These are phyloP conservation scores for Indicator indicator DNA, from an alignment of 2,113 vertebrate species.

Conservation along the genomic window DNA sequence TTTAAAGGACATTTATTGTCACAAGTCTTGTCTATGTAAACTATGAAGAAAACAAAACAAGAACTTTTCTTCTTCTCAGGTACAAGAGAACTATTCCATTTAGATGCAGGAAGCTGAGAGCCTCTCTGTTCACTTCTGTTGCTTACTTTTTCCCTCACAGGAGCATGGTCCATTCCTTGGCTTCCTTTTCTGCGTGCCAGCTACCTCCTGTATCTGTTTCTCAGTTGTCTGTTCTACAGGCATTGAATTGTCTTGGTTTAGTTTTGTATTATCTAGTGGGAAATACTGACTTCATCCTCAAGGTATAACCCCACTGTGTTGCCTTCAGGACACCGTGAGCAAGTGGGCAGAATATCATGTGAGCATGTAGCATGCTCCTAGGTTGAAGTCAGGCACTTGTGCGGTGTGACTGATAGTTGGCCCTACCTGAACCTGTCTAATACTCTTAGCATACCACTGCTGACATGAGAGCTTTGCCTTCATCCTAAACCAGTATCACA, in stretches of 20 bases:
- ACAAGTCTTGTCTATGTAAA: neutral
- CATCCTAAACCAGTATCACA: neutral
- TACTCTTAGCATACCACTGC: neutral
- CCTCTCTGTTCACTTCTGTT: neutral
- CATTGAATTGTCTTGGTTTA: neutral
- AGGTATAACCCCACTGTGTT: neutral
- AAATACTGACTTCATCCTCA: neutral
- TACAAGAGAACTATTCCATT: neutral
- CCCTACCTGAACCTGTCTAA: neutral
- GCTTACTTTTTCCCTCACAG: neutral
- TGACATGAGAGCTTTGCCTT: neutral
- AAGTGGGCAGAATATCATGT: neutral
- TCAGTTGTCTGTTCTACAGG: neutral
- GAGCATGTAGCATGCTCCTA: fast-evolving
- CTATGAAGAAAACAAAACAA: neutral
- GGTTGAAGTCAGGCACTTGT: neutral
- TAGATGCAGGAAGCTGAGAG: neutral
- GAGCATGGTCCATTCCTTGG: neutral
- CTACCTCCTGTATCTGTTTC: neutral
- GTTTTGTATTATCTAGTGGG: neutral
- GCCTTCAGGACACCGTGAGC: neutral
- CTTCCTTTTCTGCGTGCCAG: neutral
- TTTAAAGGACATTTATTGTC: neutral
- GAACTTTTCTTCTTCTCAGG: neutral
- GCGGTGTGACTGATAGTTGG: neutral